Percentiles rank a stretch among this genome's conserved stretches.
phyloP scores from a whole-genome alignment of 2,888 invertebrate genomes.

The Gymnocheta viridis region DNA sequence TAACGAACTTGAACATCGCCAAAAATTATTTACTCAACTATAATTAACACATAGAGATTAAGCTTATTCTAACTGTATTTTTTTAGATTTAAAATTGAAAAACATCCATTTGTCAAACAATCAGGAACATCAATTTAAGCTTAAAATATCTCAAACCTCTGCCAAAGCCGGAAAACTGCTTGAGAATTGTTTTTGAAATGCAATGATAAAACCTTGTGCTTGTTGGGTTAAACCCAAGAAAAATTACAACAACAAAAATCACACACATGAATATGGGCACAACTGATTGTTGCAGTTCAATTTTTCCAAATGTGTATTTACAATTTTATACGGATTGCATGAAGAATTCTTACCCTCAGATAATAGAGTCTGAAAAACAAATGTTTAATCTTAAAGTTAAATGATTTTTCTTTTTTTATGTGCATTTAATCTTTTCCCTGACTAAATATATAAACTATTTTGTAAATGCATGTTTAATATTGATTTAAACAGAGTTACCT shows the following conservation, averaged over 20 bases:
- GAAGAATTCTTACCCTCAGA: not conserved
- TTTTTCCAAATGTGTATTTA: slow-evolving; percentile 35
- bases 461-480: slow-evolving; percentile 19
- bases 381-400: slow-evolving; percentile 64
- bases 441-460: slow-evolving; percentile 43
- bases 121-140: no score
- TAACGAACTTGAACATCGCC: no score
- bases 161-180: no score
- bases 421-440: slow-evolving; percentile 14
- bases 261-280: slow-evolving; percentile 47
- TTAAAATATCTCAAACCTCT: no score
- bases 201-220: not conserved
- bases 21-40: no score
- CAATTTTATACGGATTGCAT: slow-evolving; percentile 14
- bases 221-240: not conserved
- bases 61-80: no score
- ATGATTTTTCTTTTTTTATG: slow-evolving; percentile 46
- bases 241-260: slow-evolving; percentile 18
- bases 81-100: no score
- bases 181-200: no score
- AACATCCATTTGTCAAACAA: no score
- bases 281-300: slow-evolving; percentile 58
- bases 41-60: no score
- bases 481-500: not conserved
- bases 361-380: slow-evolving; percentile 50